A percentile compares a stretch with the other conserved stretches of the same genome.
phyloP scores from a whole-genome alignment of 2,113 vertebrate genomes.

The Epinephelus lanceolatus region DNA sequence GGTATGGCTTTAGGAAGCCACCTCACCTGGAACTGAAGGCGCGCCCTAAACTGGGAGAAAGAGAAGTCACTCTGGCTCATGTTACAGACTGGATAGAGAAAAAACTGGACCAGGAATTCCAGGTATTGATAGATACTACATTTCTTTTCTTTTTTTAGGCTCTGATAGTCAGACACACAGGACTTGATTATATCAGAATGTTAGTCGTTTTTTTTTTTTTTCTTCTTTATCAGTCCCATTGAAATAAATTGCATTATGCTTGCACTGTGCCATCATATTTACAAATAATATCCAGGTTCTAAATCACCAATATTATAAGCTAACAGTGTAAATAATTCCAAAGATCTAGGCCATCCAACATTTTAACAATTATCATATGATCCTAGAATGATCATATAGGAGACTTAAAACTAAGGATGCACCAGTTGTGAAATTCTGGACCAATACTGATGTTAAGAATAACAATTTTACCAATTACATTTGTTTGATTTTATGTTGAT shows the following conservation, averaged over 20 bases:
- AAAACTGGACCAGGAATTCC: constrained; percentile 91
- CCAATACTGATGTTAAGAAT: too few relatives aligned
- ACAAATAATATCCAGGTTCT: neutral
- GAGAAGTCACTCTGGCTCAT: constrained; percentile 97
- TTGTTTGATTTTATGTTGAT: too few relatives aligned
- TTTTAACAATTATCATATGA: neutral
- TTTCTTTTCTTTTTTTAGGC: neutral
- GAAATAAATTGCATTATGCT: neutral
- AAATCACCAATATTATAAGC: neutral
- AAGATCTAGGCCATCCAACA: too few relatives aligned
- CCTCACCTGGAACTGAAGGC: constrained; percentile 96
- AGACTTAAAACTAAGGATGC: too few relatives aligned
- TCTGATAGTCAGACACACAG: neutral
- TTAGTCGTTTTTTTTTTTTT: too few relatives aligned
- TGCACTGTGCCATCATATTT: neutral
- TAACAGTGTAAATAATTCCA: neutral
- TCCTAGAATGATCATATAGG: neutral
- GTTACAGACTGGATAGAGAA: constrained; percentile 99
- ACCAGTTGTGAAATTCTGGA: too few relatives aligned
- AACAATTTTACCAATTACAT: too few relatives aligned
- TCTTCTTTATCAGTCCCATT: neutral
- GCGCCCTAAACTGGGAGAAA: constrained; percentile 96
- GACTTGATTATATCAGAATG: too few relatives aligned
- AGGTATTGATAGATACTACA: constrained; percentile 51
- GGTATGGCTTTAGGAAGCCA: constrained; percentile 97